Base-by-base conservation (phyloP, 2,113 vertebrate genomes). In the Rallus limicola region DNA sequence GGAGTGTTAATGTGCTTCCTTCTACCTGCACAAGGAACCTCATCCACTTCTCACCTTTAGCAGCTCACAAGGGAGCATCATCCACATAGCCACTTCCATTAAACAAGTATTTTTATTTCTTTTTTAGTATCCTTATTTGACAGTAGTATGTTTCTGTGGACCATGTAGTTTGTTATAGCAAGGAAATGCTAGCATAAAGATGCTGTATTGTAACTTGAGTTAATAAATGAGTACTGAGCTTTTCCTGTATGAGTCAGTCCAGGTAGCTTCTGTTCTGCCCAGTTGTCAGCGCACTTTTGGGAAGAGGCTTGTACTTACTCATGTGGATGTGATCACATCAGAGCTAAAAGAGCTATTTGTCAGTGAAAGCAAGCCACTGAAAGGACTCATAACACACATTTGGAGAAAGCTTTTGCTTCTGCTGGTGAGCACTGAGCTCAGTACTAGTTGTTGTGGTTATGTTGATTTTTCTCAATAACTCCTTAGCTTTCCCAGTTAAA, bases 171-270 rank as follows among this genome's bases (percentile, higher is more conserved):
- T 63, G 33, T 53, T 53, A 53, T 28, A 28, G 9, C 79, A 55
- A 64, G 18, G 50, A 72, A 55, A 60, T 13, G 13, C 58, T 46
- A 34, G 21, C 25, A 16, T 80, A 76, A 50, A 84, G 71, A 58
- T 58, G n/a, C 38, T 1, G 0, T 40, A 16, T 34, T 0, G 1
- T 64, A 74, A 65, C 24, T 48, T 78, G 16, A 87, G 17, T 34
- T 34, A 34, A 5, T 69, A 56, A 72, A 29, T 16, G 24, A 59
- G 18, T 28, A 23, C 10, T 65, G 48, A 80, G 18, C 12, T 69
- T 77, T 86, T 62, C 44, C 21, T 44, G 2, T 36, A 36, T 16
- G 56, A 40, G 16, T 25, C 28, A 52, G 15, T 67, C 31, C 46
- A 65, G 46, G 44, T 60, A 50, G 58, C 60, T 69, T 80, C 16